Percentiles rank a stretch among this genome's conserved stretches.
Conservation (phyloP, 2,797 vertebrate genomes). For the Notoglanidium macrostoma region DNA sequence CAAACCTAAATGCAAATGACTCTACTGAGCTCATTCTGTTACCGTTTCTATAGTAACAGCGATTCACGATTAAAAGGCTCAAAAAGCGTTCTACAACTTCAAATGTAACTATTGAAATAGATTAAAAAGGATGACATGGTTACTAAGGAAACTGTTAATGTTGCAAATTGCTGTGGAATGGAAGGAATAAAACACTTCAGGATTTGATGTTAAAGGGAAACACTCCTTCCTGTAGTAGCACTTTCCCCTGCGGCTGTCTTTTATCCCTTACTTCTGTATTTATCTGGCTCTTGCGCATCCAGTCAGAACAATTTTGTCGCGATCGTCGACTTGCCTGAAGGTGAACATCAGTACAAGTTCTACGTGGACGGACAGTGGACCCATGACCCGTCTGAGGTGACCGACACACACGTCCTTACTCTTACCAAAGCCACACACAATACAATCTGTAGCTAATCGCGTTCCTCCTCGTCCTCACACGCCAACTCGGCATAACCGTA, state of each 20-base stretch:
- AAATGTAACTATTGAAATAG: too few species aligned
- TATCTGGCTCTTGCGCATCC: constrained; percentile 28
- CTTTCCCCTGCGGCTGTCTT: neutral
- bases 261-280: neutral
- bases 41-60: neutral
- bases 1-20: neutral
- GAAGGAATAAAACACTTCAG: neutral
- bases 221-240: neutral
- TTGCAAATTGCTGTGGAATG: neutral
- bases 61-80: neutral
- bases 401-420: neutral
- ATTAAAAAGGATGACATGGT: neutral
- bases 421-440: neutral
- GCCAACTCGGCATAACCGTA: neutral
- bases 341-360: constrained; percentile 98
- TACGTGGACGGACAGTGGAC: constrained; percentile 98
- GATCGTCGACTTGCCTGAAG: constrained; percentile 95
- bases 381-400: constrained; percentile 92
- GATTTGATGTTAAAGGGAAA: neutral
- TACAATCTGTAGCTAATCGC: neutral
- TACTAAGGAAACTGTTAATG: neutral
- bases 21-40: neutral
- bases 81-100: neutral
- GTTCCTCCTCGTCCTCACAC: neutral
- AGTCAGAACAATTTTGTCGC: constrained; percentile 99